phyloP scores from a whole-genome alignment of 2,888 invertebrate species.

The Trachelus iudaicus region DNA sequence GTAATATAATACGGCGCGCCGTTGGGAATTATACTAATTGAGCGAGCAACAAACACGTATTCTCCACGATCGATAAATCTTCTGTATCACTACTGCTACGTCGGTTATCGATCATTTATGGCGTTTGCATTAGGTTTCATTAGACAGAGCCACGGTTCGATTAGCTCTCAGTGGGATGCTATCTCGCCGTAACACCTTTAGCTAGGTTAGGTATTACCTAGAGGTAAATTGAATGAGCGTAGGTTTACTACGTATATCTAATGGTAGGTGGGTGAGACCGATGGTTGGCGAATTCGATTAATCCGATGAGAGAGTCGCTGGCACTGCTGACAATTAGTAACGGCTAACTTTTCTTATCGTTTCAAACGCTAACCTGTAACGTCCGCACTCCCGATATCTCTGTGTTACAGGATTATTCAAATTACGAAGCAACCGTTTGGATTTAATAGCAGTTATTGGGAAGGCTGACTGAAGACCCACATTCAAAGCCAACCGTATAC shows the following conservation, averaged over 20 bases:
- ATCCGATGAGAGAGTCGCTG: neutral
- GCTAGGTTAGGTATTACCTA: neutral
- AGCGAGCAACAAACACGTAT: neutral
- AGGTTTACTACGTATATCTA: neutral
- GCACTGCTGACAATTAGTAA: neutral
- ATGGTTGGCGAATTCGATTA: neutral
- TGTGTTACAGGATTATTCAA: neutral
- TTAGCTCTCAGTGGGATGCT: slow-evolving; percentile 24
- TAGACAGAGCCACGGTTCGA: slow-evolving; percentile 35
- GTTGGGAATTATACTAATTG: neutral
- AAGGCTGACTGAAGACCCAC: neutral
- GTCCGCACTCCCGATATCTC: neutral
- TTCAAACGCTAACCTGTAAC: neutral
- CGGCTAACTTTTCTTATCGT: neutral
- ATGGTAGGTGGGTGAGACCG: neutral
- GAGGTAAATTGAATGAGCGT: neutral
- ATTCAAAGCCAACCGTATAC: neutral
- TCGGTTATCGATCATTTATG: slow-evolving; percentile 46
- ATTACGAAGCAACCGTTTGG: neutral
- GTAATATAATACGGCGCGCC: too few species aligned
- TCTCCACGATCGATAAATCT: neutral
- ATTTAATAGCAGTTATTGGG: neutral
- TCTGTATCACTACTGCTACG: slow-evolving; percentile 12
- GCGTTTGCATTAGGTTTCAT: slow-evolving; percentile 33
- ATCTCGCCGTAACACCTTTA: slow-evolving; percentile 8